A percentile compares a stretch with the other conserved stretches of the same genome.
Evolutionary conservation across 2,888 invertebrate genomes (phyloP).

Genomic region (Latrodectus elegans): DNA sequence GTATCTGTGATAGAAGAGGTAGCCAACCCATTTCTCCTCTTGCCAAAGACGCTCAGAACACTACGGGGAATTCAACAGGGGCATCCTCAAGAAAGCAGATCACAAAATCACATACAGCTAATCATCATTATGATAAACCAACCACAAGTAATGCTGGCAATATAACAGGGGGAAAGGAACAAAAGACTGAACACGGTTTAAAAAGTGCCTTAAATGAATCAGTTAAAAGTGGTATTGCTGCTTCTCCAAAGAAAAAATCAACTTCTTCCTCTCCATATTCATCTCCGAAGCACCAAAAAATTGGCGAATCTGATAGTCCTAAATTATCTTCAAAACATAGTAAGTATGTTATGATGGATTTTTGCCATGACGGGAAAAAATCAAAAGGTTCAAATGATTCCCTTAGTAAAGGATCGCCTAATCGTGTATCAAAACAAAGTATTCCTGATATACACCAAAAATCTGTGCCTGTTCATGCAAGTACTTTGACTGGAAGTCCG

Average conservation of each 20-base stretch:
- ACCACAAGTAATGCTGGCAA: constrained; percentile 1
- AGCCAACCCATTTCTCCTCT: constrained; percentile 73
- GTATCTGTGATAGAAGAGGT: constrained; percentile 74
- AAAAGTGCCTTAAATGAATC: constrained; percentile 68
- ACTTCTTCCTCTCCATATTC: constrained; percentile 41
- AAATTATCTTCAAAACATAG: constrained; percentile 59
- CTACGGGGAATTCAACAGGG: constrained; percentile 13
- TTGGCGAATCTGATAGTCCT: constrained; percentile 21
- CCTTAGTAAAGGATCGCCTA: constrained; percentile 39
- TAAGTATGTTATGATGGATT: constrained; percentile 61
- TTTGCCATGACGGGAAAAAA: constrained; percentile 37
- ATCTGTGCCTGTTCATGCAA: constrained; percentile 7
- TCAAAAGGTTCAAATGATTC: constrained; percentile 27
- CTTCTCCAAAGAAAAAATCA: constrained; percentile 63
- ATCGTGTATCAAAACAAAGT: constrained; percentile 24
- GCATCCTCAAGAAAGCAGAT: constrained; percentile 31
- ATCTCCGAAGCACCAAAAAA: constrained; percentile 62
- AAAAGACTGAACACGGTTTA: constrained; percentile 37
- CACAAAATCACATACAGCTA: constrained; percentile 10
- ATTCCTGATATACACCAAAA: constrained; percentile 36
- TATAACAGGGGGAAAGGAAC: constrained; percentile 26
- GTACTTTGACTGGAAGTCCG: constrained; percentile 38
- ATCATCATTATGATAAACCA: constrained; percentile 38
- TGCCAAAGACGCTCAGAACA: constrained; percentile 52
- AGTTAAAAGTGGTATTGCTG: constrained; percentile 16